Evolutionary conservation across 2,113 vertebrate genomes (phyloP).

Genomic region (Brachypteracias leptosomus): DNA sequence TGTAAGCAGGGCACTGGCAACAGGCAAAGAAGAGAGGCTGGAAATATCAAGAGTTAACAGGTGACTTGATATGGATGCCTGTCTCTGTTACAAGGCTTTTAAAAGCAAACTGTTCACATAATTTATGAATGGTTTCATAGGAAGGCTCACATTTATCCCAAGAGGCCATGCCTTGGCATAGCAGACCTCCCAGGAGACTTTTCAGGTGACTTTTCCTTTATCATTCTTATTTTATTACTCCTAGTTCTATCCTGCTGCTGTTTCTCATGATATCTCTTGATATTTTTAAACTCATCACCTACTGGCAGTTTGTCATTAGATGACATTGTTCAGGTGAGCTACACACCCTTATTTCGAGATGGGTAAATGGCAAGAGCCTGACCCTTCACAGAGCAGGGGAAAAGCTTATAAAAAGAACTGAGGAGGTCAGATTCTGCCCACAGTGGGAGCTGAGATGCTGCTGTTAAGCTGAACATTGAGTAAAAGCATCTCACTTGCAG

Average conservation of each 20-base stretch:
- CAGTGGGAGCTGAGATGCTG: background rate
- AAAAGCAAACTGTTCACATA: constrained; percentile 47
- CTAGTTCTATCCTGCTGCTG: background rate
- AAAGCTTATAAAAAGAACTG: background rate
- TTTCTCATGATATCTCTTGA: background rate
- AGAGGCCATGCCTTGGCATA: background rate
- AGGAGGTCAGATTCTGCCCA: background rate
- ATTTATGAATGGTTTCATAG: constrained; percentile 32
- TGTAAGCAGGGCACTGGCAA: background rate
- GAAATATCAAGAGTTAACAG: background rate
- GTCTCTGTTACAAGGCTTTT: background rate
- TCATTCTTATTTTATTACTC: background rate
- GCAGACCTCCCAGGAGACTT: constrained; percentile 35
- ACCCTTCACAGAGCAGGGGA: background rate
- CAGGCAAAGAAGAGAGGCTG: background rate
- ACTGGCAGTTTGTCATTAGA: background rate
- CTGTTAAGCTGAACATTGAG: background rate
- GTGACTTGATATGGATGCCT: background rate
- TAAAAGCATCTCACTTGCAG: background rate
- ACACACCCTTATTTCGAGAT: background rate
- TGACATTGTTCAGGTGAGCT: background rate
- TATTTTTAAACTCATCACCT: constrained; percentile 1
- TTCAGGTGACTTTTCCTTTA: constrained; percentile 34
- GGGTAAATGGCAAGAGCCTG: background rate
- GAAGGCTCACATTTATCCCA: background rate